Evolutionary conservation across 2,888 invertebrate species (phyloP), one percentile per base, ranked within the genome.

Genomic region (Luperina nickerlii): DNA sequence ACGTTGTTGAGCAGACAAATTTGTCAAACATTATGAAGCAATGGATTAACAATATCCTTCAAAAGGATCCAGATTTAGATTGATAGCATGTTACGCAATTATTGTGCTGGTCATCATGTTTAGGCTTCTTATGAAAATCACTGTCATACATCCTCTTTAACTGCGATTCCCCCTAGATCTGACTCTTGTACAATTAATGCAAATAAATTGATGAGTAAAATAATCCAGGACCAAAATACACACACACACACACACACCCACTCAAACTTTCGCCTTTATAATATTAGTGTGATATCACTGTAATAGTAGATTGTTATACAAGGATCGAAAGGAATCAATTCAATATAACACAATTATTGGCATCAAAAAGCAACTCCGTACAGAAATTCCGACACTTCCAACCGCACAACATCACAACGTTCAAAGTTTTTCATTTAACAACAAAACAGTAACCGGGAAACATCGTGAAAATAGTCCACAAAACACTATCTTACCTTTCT

Each of bases 401-500:
- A 69, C 15, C 27, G 42, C 27, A 67, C 62, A 66, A 60, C 76
- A 73, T 79, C 83, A 70, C 78, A 85, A 76, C 57, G 71, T 48
- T 74, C 68, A 60, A 88, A 87, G 79, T 88, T 89, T 89, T 89
- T 89, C 81, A 88, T 88, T 87, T 84, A 83, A 84, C 78, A 89
- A 77, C 91, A 91, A 92, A 92, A 92, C 79, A 74, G 74, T 85
- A 83, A 87, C 90, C 83, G 76, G 83, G 65, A 85, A 92, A 92
- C 91, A 92, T 90, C 90, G 91, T 91, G 90, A 89, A 90, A 92
- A 93, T 90, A 91, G 91, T 92, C 91, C 90, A 92, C 92, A 93
- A 94, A 94, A 93, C 92, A 95, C 88, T 90, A 89, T 90, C 90
- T 88, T 88, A 94, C 93, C 94, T 94, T 94, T 94, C 88, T 87